phyloP scores from a whole-genome alignment of 2,113 vertebrate species.

The Anarhynchus alexandrinus region DNA sequence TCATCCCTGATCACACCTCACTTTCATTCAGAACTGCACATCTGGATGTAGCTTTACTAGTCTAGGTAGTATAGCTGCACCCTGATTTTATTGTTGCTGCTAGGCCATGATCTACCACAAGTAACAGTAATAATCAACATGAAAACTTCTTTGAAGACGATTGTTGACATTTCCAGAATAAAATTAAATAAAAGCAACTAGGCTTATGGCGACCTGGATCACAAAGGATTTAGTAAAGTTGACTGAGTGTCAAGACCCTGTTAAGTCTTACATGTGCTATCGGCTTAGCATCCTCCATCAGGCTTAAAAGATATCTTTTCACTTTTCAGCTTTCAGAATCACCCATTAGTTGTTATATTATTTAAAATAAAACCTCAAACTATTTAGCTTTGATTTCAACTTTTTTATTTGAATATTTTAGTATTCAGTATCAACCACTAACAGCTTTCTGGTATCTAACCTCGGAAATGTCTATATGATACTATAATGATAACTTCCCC shows the following conservation, averaged over 20 bases:
- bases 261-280: not conserved
- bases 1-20: not conserved
- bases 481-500: not conserved
- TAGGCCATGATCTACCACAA: not conserved
- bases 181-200: not conserved
- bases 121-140: not conserved
- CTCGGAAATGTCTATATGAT: not conserved
- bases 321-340: not conserved
- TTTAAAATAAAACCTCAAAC: not conserved
- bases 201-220: not conserved
- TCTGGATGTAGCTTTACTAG: not conserved
- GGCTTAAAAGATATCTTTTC: not conserved
- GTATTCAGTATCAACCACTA: not conserved
- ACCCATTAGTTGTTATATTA: not conserved
- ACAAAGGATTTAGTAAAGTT: not conserved
- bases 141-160: not conserved
- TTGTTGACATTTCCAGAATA: not conserved
- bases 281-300: not conserved
- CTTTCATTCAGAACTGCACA: not conserved
- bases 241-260: not conserved
- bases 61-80: not conserved
- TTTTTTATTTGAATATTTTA: not conserved
- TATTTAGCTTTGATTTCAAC: not conserved
- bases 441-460: not conserved
- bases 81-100: not conserved